Evolutionary conservation across 1,140 invertebrate genomes (phyloP).

Genomic region (Cherax destructor): DNA sequence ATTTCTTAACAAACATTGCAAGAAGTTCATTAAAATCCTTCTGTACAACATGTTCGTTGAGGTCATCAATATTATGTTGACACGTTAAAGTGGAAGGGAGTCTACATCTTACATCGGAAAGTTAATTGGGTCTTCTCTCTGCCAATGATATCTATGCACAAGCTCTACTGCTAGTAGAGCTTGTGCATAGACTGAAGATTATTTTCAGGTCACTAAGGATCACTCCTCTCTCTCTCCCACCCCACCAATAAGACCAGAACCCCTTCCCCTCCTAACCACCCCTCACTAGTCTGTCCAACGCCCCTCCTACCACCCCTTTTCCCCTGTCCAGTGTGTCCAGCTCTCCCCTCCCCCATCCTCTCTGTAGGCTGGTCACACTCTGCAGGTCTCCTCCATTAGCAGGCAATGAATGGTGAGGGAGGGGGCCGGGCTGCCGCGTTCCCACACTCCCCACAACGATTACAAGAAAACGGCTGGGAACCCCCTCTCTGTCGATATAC

Average conservation of each 20-base stretch:
- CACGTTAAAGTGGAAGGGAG: too few species aligned
- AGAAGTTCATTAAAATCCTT: too few species aligned
- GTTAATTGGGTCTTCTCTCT: too few species aligned
- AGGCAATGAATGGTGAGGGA: slow-evolving; percentile 43
- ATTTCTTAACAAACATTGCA: too few species aligned
- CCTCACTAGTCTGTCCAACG: too few species aligned
- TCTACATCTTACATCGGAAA: too few species aligned
- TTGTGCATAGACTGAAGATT: too few species aligned
- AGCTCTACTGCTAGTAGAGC: too few species aligned
- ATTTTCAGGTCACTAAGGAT: too few species aligned
- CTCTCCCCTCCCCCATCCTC: background rate
- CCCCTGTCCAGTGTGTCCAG: background rate
- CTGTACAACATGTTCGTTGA: too few species aligned
- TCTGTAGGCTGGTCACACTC: slow-evolving; percentile 53
- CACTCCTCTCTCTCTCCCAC: background rate
- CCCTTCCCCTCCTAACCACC: background rate
- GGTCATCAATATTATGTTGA: too few species aligned
- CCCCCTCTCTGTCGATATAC: background rate
- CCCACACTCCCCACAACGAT: slow-evolving; percentile 8
- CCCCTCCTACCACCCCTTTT: background rate
- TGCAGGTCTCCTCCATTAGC: slow-evolving; percentile 27
- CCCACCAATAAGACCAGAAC: background rate
- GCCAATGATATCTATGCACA: too few species aligned
- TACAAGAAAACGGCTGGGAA: slow-evolving; percentile 6
- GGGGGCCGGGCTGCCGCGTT: slow-evolving; percentile 10